phyloP scores from a whole-genome alignment of 2,797 vertebrate genomes.

The Xenentodon cancila region DNA sequence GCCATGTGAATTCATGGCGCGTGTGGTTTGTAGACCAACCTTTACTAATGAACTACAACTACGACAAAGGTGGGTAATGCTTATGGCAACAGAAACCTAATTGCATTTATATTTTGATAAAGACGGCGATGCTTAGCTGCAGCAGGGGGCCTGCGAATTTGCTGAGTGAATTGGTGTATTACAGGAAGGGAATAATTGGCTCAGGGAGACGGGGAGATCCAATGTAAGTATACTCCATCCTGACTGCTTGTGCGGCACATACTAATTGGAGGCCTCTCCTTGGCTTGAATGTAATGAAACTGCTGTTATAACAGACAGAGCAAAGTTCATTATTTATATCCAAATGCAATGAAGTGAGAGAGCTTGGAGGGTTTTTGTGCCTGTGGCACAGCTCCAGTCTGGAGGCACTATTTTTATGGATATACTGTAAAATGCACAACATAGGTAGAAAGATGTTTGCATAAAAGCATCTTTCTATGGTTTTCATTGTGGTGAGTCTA shows the following conservation, averaged over 20 bases:
- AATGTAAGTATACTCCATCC: slow-evolving; percentile 53
- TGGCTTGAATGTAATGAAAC: slow-evolving; percentile 74
- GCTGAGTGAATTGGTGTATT: slow-evolving; percentile 50
- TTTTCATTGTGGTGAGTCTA: not conserved
- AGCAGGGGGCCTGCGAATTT: slow-evolving; percentile 40
- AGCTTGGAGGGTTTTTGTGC: slow-evolving; percentile 28
- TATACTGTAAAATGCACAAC: not conserved
- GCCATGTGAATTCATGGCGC: not conserved
- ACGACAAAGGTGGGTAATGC: slow-evolving; percentile 34
- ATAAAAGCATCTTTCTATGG: not conserved
- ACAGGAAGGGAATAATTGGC: slow-evolving; percentile 71
- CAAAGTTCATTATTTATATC: slow-evolving; percentile 73
- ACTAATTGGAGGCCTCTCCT: slow-evolving; percentile 74
- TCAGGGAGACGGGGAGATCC: slow-evolving; percentile 59
- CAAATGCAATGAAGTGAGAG: slow-evolving; percentile 45
- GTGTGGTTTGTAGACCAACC: not conserved
- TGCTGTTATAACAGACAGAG: slow-evolving; percentile 60
- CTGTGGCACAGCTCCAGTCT: slow-evolving; percentile 28
- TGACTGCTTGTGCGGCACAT: slow-evolving; percentile 64
- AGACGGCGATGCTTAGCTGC: slow-evolving; percentile 36
- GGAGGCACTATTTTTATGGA: slow-evolving; percentile 20
- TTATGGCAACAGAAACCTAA: slow-evolving; percentile 45
- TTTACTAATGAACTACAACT: slow-evolving; percentile 41
- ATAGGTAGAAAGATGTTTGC: slow-evolving; percentile 2
- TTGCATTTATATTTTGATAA: slow-evolving; percentile 56